Conservation (phyloP, 2,888 invertebrate species). For the Reticulitermes lucifugus region DNA sequence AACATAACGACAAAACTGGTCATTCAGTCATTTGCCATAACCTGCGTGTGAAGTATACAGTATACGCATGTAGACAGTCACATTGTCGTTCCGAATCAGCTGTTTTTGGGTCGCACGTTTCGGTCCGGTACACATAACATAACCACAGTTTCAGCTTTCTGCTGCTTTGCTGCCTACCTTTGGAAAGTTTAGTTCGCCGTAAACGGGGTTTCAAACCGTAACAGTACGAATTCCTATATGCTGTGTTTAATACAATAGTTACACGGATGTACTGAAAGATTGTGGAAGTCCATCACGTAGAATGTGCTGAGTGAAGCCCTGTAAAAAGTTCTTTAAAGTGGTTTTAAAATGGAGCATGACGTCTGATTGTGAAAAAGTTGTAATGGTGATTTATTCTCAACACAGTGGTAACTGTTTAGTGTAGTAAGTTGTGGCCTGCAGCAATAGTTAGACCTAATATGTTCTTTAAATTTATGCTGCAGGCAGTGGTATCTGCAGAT, state of each 20-base stretch:
- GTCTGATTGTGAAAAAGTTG: background rate
- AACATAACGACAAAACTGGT: no score
- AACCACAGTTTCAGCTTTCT: slow-evolving; percentile 38
- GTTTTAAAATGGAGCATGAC: background rate
- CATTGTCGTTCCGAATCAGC: slow-evolving; percentile 43
- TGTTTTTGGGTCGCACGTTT: slow-evolving; percentile 45
- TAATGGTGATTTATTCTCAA: background rate
- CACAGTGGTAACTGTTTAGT: background rate
- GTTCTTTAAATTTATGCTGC: background rate
- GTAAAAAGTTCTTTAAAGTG: background rate
- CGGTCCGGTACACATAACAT: slow-evolving; percentile 43
- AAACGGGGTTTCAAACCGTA: slow-evolving; percentile 7
- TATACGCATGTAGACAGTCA: background rate
- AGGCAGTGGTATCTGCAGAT: background rate
- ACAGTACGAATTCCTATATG: background rate
- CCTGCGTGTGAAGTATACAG: no score
- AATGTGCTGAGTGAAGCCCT: background rate
- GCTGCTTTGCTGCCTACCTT: slow-evolving; percentile 19
- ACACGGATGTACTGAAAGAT: background rate
- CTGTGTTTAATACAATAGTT: background rate
- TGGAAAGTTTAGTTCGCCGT: slow-evolving; percentile 39
- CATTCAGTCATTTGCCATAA: no score
- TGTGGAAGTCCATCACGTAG: background rate
- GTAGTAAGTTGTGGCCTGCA: background rate
- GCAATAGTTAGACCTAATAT: background rate